Conservation (phyloP, 2,797 vertebrate species). For the Dicrostonyx torquatus region DNA sequence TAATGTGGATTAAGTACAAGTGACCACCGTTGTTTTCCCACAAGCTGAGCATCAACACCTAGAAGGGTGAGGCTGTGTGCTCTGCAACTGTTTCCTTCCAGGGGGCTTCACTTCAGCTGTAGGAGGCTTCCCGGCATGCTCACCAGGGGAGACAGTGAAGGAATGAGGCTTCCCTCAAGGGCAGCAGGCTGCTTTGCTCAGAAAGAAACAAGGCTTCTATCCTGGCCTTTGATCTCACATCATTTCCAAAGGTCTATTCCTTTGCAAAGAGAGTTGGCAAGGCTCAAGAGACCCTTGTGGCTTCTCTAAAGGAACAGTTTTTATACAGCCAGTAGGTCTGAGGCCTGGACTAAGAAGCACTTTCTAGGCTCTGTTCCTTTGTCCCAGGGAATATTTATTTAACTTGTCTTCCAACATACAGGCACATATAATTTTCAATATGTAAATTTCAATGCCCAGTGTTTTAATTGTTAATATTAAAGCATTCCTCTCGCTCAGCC, state of each 20-base stretch:
- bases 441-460: not conserved
- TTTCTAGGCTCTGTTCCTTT: not conserved
- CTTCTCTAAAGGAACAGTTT: not conserved
- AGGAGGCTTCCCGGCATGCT: not conserved
- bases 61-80: not conserved
- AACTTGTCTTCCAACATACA: not conserved
- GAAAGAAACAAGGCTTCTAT: not conserved
- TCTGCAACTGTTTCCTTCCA: not conserved
- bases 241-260: not conserved
- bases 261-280: constrained; percentile 17
- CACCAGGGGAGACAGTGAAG: too few relatives aligned
- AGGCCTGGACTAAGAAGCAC: not conserved
- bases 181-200: not conserved
- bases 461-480: constrained; percentile 16
- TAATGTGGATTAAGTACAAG: not conserved
- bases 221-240: constrained; percentile 2
- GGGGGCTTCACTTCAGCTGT: not conserved
- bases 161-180: not conserved
- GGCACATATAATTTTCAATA: not conserved
- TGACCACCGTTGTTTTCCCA: not conserved
- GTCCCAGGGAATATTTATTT: not conserved
- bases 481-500: not conserved
- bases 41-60: not conserved
- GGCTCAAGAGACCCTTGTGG: not conserved
- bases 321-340: not conserved